Evolutionary conservation across 2,113 vertebrate species (phyloP).

Genomic region (Urocolius indicus): DNA sequence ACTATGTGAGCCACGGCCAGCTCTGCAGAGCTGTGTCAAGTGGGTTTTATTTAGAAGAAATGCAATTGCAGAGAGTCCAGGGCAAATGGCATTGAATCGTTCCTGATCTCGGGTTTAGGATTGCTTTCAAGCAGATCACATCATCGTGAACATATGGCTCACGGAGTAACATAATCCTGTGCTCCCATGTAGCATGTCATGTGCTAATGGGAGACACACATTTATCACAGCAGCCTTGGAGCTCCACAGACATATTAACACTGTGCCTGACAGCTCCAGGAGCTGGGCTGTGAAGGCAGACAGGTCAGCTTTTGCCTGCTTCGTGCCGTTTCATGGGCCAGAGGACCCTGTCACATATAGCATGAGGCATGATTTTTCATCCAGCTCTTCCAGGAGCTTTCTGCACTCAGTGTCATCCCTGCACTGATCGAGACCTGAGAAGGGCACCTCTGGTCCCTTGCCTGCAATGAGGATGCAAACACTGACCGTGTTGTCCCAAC

Average conservation of each 20-base stretch:
- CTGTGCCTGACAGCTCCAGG: background rate
- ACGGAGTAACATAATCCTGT: background rate
- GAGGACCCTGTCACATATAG: background rate
- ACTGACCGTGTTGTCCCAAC: accelerated
- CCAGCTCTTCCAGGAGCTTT: background rate
- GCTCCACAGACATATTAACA: background rate
- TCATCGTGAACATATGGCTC: background rate
- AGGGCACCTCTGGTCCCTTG: background rate
- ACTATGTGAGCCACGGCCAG: conserved; percentile 40
- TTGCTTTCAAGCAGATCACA: background rate
- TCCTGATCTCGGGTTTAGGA: background rate
- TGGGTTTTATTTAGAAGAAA: conserved; percentile 29
- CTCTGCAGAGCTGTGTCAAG: background rate
- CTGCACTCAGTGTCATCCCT: background rate
- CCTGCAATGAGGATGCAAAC: background rate
- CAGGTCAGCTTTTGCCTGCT: background rate
- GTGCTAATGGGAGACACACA: background rate
- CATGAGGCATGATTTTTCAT: background rate
- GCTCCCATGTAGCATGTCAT: background rate
- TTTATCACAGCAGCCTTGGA: background rate
- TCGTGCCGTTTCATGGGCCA: accelerated
- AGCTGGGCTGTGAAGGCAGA: background rate
- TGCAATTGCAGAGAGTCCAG: background rate
- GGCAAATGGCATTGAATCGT: background rate
- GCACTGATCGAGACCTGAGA: background rate